phyloP scores from a whole-genome alignment of 2,113 vertebrate genomes.

The Tonatia bakeri region DNA sequence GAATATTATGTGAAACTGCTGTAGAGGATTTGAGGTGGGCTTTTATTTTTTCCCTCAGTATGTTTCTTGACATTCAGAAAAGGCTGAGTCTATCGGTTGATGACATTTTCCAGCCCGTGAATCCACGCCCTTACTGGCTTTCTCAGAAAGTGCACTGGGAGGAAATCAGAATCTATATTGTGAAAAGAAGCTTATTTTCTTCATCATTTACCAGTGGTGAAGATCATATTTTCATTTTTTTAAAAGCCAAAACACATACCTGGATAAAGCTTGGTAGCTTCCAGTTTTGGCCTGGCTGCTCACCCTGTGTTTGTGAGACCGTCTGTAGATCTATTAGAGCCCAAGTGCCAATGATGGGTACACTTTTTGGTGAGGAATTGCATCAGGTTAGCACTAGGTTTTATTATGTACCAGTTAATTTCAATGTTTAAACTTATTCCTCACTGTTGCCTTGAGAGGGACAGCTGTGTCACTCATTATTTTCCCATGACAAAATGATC shows the following conservation, averaged over 20 bases:
- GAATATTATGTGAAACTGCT: background rate
- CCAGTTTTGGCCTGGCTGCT: background rate
- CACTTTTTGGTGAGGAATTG: background rate
- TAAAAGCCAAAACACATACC: background rate
- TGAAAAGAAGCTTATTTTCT: background rate
- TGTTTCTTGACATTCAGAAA: background rate
- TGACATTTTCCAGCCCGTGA: background rate
- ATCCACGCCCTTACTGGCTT: background rate
- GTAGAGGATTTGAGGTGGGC: background rate
- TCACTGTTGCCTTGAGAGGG: background rate
- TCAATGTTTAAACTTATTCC: background rate
- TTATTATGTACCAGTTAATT: background rate
- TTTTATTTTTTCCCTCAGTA: background rate
- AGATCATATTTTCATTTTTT: background rate
- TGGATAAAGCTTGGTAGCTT: background rate
- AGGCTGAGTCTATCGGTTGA: background rate
- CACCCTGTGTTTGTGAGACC: background rate
- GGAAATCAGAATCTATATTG: constrained; percentile 18
- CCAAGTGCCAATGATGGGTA: background rate
- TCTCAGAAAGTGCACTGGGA: background rate
- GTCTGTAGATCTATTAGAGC: background rate
- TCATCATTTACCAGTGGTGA: background rate
- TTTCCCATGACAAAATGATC: background rate
- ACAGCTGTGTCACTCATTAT: background rate
- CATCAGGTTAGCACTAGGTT: background rate